Conservation (phyloP, 2,113 vertebrate genomes). For the Podarcis raffonei region DNA sequence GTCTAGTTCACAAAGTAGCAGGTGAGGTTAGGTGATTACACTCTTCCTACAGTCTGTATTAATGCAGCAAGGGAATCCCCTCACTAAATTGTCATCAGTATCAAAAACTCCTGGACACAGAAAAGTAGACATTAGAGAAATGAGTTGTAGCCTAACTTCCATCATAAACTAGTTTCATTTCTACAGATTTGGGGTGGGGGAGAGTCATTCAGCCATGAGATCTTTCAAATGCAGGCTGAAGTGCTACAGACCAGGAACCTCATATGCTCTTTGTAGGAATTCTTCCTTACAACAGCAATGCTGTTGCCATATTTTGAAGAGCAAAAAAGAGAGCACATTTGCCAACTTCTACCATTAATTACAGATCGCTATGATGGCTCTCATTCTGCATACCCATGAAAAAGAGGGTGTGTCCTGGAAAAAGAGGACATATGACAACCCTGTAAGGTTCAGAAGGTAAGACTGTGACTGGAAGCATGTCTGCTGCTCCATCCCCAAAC, state of each 20-base stretch:
- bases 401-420: too few species aligned
- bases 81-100: not conserved
- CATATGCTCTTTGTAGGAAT: not conserved
- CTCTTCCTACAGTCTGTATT: not conserved
- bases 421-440: too few species aligned
- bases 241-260: not conserved
- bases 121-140: not conserved
- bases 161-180: not conserved
- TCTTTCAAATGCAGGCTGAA: not conserved
- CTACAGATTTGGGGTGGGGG: not conserved
- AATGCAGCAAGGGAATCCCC: not conserved
- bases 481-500: not conserved
- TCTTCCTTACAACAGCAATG: not conserved
- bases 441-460: not conserved
- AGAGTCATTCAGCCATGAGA: not conserved
- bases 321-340: too few species aligned
- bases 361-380: too few species aligned
- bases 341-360: too few species aligned
- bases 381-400: too few species aligned
- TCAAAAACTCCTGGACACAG: not conserved
- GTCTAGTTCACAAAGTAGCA: not conserved
- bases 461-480: not conserved
- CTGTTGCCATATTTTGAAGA: too few species aligned
- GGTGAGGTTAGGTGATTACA: not conserved
- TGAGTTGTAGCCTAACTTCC: not conserved